These are phyloP conservation scores for Agelas oroides DNA, from an alignment of 37 sponge, comb jelly and placozoan genomes.

Conservation along the genomic window DNA sequence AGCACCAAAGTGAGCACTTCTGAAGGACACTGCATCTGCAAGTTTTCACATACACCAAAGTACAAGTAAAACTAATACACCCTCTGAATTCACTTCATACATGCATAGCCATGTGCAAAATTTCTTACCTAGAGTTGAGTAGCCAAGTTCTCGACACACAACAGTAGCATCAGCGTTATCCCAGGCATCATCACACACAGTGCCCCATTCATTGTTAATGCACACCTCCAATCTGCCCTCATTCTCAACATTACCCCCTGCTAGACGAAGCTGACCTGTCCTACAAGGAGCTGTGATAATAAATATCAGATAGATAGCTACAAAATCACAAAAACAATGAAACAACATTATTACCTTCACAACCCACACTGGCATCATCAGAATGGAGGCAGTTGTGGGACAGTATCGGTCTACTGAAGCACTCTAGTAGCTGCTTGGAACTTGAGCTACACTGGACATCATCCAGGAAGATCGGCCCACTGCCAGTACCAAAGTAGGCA, in stretches of 20 bases:
- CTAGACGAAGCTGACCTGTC: neutral
- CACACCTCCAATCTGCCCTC: neutral
- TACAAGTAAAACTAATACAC: no score
- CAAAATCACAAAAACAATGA: no score
- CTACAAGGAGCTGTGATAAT: no score
- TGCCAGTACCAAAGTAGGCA: conserved; percentile 16
- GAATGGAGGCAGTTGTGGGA: neutral
- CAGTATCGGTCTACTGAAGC: neutral
- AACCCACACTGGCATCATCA: neutral
- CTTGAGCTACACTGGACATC: neutral
- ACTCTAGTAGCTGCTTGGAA: neutral
- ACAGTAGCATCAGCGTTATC: neutral
- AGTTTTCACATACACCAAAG: neutral
- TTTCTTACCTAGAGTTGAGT: neutral
- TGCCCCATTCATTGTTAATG: no score
- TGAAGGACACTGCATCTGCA: neutral
- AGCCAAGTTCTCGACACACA: neutral
- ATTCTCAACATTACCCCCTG: neutral
- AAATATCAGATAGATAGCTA: no score
- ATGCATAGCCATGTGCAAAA: no score
- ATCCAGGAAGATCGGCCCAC: conserved; percentile 5
- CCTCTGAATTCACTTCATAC: no score
- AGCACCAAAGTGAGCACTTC: conserved; percentile 5
- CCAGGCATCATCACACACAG: no score
- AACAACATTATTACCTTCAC: neutral